phyloP scores from a whole-genome alignment of 2,888 invertebrate species.

The Polydesmus complanatus region DNA sequence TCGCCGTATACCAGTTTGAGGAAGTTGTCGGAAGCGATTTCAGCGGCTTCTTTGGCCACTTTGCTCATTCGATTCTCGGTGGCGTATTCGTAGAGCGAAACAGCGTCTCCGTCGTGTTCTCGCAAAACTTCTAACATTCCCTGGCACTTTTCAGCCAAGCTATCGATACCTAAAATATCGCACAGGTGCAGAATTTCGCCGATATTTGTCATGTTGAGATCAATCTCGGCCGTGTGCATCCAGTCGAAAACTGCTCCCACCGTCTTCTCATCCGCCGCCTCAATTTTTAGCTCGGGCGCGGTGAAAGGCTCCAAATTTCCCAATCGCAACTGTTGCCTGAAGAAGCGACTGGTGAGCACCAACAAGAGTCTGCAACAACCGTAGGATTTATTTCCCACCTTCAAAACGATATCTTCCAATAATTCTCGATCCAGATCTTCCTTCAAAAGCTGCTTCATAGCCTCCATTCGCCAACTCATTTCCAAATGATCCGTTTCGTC shows the following conservation, averaged over 20 bases:
- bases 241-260: background rate
- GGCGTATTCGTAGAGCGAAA: background rate
- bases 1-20: background rate
- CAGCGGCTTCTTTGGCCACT: background rate
- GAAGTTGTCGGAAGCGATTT: background rate
- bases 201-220: background rate
- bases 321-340: background rate
- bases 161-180: background rate
- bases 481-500: too few relatives aligned
- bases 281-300: background rate
- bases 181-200: background rate
- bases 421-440: background rate
- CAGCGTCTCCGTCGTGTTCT: background rate
- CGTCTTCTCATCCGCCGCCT: background rate
- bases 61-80: background rate
- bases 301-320: background rate
- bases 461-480: background rate
- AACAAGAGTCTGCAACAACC: background rate
- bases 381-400: background rate
- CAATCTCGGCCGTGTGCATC: background rate
- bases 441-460: background rate
- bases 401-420: background rate
- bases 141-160: background rate
- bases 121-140: background rate
- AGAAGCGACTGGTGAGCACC: background rate